Base-by-base conservation (phyloP, 2,888 invertebrate species). In the Dioctria rufipes region DNA sequence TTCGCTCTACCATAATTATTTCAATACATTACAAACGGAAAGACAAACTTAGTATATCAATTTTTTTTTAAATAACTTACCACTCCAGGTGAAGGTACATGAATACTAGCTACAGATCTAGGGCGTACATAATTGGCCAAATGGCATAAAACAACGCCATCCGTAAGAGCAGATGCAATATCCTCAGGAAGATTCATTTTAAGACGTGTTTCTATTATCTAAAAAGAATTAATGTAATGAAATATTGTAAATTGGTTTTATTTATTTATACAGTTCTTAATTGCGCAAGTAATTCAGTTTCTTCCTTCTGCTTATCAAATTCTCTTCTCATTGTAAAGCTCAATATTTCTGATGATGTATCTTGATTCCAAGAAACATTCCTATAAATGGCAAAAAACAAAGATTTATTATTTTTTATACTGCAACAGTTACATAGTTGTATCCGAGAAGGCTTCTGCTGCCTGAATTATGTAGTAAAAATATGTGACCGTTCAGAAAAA, bases 61-160 rank as follows among this genome's bases (percentile, higher is more conserved):
- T n/a, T 11, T 9, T n/a, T 11, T 9, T 58, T 37, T 39, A 37
- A 3, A 5, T 61, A 61, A 90, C 92, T 92, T 89, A 96, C 96
- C 92, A 96, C 96, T 85, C 95, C 95, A 71, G 96, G 95, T 84
- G 96, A 96, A 83, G 98, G 98, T 86, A 98, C 98, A 90, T 98
- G 98, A 83, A 98, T 97, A 86, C 96, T 96, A 83, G 95, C 95
- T 80, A 98, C 97, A 75, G 97, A 94, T 84, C 97, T 92, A 61
- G 98, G 96, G 82, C 95, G 92, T 85, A 98, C 95, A 90, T 96
- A 95, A 89, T 98, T 98, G 78, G 97, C 97, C 85, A 98, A 91
- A 90, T 98, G 97, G 87, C 98, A 98, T 82, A 98, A 91, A 83
- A 98, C 96, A 78, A 98, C 97, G 37, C 98, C 98, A 89, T 98